Base-by-base conservation (phyloP, 2,888 invertebrate species). In the Philonicus albiceps region DNA sequence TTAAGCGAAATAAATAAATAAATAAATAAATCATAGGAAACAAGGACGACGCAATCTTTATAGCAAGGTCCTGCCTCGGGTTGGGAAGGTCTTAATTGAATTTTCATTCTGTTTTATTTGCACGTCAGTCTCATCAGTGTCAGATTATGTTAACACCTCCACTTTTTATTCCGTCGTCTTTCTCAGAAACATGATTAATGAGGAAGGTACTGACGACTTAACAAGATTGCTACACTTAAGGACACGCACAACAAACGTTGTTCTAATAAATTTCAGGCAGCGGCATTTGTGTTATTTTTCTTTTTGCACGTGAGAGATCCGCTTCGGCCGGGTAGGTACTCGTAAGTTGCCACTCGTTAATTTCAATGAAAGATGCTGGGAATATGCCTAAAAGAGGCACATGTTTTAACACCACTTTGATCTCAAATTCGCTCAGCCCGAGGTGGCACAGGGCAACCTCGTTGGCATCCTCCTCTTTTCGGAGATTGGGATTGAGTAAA, bases 101-200 rank as follows among this genome's bases (percentile, higher is more conserved):
- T 80, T 80, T 40, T 43, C 53, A 80, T 80, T 49, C 80, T 76
- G 40, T 43, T 40, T 40, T 76, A 76, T 37, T 31, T 43, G 27
- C 80, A 80, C 53, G 80, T 80, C 80, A 80, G 80, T 80, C 49
- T 80, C 49, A 80, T 80, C 49, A 80, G 80, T 80, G 76, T 80
- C 80, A 80, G 80, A 80, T 80, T 53, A 80, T 80, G 43, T 80
- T 80, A 53, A 76, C 76, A 76, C 76, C 30, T 80, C 80, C 80
- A 53, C 80, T 80, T 80, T 80, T 80, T 80, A 49, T 76, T 40
- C 49, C 16, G 43, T 11, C 43, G 49, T 53, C 74, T 40, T 22
- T 22, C 34, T 34, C 11, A 8, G 27, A 80, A 80, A 80, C 80
- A 53, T 80, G 80, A 80, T 80, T 83, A 83, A 83, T 83, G 55